A percentile compares a stretch with the other conserved stretches of the same genome.
Evolutionary conservation across 1,140 invertebrate species (phyloP).

Genomic region (Elymnias hypermnestra): DNA sequence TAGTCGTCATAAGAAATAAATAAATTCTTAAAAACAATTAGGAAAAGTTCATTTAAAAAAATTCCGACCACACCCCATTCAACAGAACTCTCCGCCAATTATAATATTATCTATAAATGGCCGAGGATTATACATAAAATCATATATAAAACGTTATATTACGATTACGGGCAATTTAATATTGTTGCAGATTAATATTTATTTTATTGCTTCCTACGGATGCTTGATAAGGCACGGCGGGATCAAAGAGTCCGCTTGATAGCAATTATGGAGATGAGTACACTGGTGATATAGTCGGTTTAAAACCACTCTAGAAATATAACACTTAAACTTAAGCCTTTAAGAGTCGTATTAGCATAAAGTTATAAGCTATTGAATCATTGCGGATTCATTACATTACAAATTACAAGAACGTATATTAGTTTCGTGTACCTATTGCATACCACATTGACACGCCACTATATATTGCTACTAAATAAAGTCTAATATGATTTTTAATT

Average conservation of each 20-base stretch:
- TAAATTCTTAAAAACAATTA: too few species aligned
- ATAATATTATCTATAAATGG: not conserved
- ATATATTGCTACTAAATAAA: too few species aligned
- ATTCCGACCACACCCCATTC: too few species aligned
- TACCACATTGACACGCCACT: not conserved
- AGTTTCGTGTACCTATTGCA: not conserved
- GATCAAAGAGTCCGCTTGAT: conserved; percentile 26
- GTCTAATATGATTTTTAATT: too few species aligned
- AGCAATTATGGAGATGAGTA: conserved; percentile 21
- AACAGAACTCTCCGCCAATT: not conserved
- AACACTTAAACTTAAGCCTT: not conserved
- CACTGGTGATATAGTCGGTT: not conserved
- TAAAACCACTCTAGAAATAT: not conserved
- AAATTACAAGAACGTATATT: conserved; percentile 1
- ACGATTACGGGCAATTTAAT: conserved; percentile 12
- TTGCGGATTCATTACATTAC: not conserved
- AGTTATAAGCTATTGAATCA: too few species aligned
- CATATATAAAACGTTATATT: conserved; percentile 11
- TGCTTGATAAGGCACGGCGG: conserved; percentile 19
- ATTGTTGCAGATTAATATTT: conserved; percentile 24
- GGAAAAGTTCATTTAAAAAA: too few species aligned
- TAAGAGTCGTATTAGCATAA: not conserved
- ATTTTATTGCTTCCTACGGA: conserved; percentile 30
- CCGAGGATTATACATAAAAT: not conserved
- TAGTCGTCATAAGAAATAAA: too few species aligned